A percentile compares a stretch with the other conserved stretches of the same genome.
These are phyloP conservation scores for Diachasma alloeum DNA, from an alignment of 1,140 invertebrate genomes.

Conservation along the genomic window DNA sequence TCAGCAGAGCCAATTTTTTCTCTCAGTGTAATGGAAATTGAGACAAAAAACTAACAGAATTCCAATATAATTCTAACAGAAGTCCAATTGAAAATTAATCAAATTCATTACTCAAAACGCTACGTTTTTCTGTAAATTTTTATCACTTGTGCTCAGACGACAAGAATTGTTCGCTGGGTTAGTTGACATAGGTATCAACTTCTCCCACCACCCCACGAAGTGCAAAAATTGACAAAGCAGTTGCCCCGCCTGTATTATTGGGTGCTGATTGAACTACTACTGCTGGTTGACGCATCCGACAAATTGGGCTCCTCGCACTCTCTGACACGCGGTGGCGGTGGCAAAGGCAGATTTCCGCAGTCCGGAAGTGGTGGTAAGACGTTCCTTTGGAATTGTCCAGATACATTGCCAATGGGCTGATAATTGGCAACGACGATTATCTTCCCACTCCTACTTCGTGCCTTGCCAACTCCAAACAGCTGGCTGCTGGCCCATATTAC, in stretches of 20 bases:
- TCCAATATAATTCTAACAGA: too few relatives aligned
- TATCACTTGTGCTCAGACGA: too few relatives aligned
- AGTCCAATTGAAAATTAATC: too few relatives aligned
- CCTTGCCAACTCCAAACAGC: slow-evolving; percentile 84
- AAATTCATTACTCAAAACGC: too few relatives aligned
- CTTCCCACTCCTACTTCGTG: slow-evolving; percentile 77
- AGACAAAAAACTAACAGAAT: too few relatives aligned
- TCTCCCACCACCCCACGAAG: neutral
- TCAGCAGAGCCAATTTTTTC: too few relatives aligned
- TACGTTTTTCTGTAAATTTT: too few relatives aligned
- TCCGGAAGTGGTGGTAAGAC: slow-evolving; percentile 76
- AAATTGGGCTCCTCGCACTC: slow-evolving; percentile 37
- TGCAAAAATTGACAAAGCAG: neutral
- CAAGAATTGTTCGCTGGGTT: too few relatives aligned
- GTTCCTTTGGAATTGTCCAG: slow-evolving; percentile 79
- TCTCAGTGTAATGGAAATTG: too few relatives aligned
- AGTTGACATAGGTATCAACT: neutral
- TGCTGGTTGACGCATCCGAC: slow-evolving; percentile 52
- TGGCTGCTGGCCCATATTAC: slow-evolving; percentile 84
- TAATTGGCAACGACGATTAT: slow-evolving; percentile 85
- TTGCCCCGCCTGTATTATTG: slow-evolving; percentile 46
- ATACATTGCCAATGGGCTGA: slow-evolving; percentile 79
- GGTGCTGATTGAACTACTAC: slow-evolving; percentile 46
- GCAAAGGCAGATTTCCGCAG: slow-evolving; percentile 60
- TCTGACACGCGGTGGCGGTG: slow-evolving; percentile 42